Evolutionary conservation across 2,113 vertebrate species (phyloP).

Genomic region (Pachycephala philippinensis): DNA sequence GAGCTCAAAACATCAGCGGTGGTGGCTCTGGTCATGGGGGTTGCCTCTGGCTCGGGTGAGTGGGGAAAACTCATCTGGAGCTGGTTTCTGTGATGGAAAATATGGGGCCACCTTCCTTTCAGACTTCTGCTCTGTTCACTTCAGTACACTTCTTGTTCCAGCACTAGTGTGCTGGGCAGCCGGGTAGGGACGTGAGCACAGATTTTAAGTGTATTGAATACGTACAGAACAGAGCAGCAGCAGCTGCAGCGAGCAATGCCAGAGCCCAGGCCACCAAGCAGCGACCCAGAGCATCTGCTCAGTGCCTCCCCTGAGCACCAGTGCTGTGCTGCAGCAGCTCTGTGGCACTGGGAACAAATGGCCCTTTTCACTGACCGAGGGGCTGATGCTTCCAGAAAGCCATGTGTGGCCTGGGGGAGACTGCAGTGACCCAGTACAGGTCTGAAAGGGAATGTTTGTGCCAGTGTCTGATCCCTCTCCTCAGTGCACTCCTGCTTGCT

Average conservation of each 20-base stretch:
- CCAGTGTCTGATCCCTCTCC: background rate
- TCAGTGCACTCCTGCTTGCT: background rate
- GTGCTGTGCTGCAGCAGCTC: background rate
- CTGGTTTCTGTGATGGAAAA: background rate
- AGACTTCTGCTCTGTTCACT: background rate
- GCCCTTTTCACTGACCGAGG: background rate
- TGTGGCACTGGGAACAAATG: background rate
- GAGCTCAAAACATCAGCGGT: background rate
- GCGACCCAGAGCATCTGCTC: background rate
- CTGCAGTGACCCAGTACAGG: background rate
- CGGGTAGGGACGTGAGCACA: fast-evolving
- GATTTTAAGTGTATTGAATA: background rate
- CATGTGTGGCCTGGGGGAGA: background rate
- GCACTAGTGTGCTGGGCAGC: background rate
- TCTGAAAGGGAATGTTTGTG: background rate
- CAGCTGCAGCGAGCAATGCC: background rate
- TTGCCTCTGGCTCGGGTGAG: background rate
- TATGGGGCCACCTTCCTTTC: background rate
- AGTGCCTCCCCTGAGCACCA: background rate
- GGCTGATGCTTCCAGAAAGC: background rate
- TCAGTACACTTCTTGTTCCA: background rate
- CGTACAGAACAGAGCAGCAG: background rate
- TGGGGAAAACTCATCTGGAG: background rate
- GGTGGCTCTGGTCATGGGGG: background rate
- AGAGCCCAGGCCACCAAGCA: background rate